Conservation (phyloP, 2,113 vertebrate genomes). For the Sturnus vulgaris region DNA sequence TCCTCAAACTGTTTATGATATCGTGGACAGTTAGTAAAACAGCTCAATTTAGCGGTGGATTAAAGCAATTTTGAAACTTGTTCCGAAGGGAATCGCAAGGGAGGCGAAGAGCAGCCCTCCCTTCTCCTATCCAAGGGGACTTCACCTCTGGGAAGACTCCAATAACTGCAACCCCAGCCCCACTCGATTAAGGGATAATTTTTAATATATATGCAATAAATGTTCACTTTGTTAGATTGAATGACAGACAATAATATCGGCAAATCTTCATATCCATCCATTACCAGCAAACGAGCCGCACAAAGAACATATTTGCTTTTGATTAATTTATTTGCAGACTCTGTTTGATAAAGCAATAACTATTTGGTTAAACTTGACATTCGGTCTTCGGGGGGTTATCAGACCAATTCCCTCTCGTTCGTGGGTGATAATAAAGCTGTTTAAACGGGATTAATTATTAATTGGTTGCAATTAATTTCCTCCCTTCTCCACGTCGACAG, state of each 20-base stretch:
- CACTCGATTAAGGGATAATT: conserved; percentile 96
- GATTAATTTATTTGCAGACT: conserved; percentile 98
- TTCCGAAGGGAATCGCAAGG: conserved; percentile 84
- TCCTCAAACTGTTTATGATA: conserved; percentile 72
- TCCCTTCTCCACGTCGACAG: conserved; percentile 52
- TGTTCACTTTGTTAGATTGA: conserved; percentile 99
- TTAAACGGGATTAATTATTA: conserved; percentile 88
- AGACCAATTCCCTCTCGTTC: conserved; percentile 78
- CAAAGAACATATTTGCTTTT: conserved; percentile 86
- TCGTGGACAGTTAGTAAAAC: conserved; percentile 82
- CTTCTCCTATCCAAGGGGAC: conserved; percentile 83
- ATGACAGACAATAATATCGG: conserved; percentile 99
- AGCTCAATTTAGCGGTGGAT: conserved; percentile 80
- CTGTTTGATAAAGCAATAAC: conserved; percentile 98
- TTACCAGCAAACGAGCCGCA: conserved; percentile 90
- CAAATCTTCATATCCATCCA: conserved; percentile 96
- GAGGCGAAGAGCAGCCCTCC: conserved; percentile 24
- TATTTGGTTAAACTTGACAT: conserved; percentile 86
- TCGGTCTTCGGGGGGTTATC: conserved; percentile 84
- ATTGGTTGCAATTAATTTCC: conserved; percentile 86
- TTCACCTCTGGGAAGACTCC: conserved; percentile 94
- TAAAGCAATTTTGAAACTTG: conserved; percentile 84
- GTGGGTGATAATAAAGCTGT: conserved; percentile 76
- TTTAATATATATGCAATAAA: conserved; percentile 99
- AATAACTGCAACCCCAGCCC: conserved; percentile 91